Base-by-base conservation (phyloP, 2,888 invertebrate genomes). In the Brachylomia viminalis region DNA sequence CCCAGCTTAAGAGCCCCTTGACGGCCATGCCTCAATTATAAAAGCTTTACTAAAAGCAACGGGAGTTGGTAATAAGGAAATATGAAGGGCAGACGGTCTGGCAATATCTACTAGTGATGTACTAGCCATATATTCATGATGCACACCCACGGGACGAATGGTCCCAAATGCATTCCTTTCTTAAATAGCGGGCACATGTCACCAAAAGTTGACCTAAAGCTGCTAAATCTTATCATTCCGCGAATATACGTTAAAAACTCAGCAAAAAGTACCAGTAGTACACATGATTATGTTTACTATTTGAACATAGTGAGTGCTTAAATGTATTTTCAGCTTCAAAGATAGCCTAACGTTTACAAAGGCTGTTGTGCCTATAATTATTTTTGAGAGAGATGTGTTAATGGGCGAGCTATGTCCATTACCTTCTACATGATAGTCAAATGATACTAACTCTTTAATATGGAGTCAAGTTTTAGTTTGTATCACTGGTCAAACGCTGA, bases 41-140 rank as follows among this genome's bases (percentile, higher is more conserved):
- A 75, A 77, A 87, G 75, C 80, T 84, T 77, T 61, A 61, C 75
- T 86, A 80, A 84, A 88, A 87, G 80, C 88, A 62, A 75, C 65
- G 17, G 38, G 42, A 47, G 54, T 72, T 72, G 54, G 76, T 85
- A 87, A 87, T 87, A 87, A 88, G 52, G 62, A 85, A 72, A 81
- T 80, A 83, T 85, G 49, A 59, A 66, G 64, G 74, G 76, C 75
- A 79, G 27, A 54, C 76, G 58, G 80, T 62, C 72, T 47, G 67
- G 64, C 70, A 56, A 52, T 70, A 71, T 49, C 47, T 10, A 59
- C 27, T 45, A 77, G 64, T 83, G 59, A 59, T 49, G 79, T 62
- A 56, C 52, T 52, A 38, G 10, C 17, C 33, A 17, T 23, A 59
- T 15, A 42, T 1, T 8, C 8, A 33, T 33, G 62, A 47, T 54